Evolutionary conservation across 30 jellyfish, hydroid and myxozoan genomes (phyloP).

Genomic region (Phacellophora camtschatica): DNA sequence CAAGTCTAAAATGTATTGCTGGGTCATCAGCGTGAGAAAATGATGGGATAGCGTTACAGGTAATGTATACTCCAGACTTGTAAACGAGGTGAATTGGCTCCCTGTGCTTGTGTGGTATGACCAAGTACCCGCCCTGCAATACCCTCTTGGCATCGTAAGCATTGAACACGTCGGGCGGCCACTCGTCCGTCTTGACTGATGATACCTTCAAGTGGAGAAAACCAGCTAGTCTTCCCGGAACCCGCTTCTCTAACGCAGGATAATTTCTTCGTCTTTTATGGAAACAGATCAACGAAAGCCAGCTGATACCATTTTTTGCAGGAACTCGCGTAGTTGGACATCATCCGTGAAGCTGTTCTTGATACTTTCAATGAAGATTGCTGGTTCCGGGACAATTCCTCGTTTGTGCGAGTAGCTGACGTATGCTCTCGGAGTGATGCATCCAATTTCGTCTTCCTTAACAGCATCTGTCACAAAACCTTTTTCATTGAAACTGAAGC

Average conservation of each 20-base stretch:
- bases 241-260: conserved; percentile 51
- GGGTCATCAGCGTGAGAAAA: not conserved
- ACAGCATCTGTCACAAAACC: not conserved
- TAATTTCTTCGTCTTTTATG: conserved; percentile 21
- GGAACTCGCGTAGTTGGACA: not conserved
- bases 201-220: conserved; percentile 40
- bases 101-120: conserved; percentile 23
- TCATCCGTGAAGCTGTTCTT: not conserved
- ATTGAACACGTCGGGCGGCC: conserved; percentile 1
- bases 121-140: conserved; percentile 16
- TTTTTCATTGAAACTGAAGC: conserved; percentile 1
- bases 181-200: not conserved
- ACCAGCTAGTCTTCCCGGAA: conserved; percentile 56
- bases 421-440: not conserved
- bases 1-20: not conserved
- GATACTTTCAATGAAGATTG: not conserved
- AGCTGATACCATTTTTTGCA: conserved; percentile 33
- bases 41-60: conserved; percentile 11
- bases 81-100: not conserved
- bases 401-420: conserved; percentile 3
- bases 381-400: not conserved
- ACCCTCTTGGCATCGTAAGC: conserved; percentile 5
- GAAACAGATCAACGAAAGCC: not conserved
- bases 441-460: not conserved
- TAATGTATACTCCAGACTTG: conserved; percentile 36